Conservation (phyloP, 35 echinoderm and acorn worm genomes). For the Ophiothrix spiculata region DNA sequence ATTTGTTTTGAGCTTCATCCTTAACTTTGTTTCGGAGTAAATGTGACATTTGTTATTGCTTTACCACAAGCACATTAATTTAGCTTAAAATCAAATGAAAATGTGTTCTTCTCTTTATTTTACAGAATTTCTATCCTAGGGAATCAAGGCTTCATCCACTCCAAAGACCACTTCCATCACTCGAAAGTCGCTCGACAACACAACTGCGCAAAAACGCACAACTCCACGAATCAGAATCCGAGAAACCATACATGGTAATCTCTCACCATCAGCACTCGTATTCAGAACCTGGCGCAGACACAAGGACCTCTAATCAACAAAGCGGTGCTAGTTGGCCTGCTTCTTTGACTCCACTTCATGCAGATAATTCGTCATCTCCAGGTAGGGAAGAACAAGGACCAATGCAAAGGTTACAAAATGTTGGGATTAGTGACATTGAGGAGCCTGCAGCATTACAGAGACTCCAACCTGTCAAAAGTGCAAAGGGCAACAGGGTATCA, state of each 20-base stretch:
- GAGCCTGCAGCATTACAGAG: too few relatives aligned
- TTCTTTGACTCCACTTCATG: not conserved
- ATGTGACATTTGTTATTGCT: too few relatives aligned
- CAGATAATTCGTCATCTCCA: not conserved
- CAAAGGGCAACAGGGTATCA: not conserved
- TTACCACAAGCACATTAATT: too few relatives aligned
- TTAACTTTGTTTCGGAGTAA: too few relatives aligned
- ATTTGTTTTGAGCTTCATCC: too few relatives aligned
- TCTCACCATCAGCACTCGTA: not conserved
- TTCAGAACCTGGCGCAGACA: not conserved
- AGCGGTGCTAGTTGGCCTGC: not conserved
- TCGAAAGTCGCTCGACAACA: not conserved
- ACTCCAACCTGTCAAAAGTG: not conserved
- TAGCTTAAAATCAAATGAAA: too few relatives aligned
- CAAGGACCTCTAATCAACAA: not conserved
- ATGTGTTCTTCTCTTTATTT: too few relatives aligned
- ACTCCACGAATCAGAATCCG: not conserved
- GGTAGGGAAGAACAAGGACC: not conserved
- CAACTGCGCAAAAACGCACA: not conserved
- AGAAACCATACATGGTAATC: not conserved
- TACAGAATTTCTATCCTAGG: conserved; percentile 11
- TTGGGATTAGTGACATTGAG: too few relatives aligned
- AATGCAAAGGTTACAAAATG: not conserved
- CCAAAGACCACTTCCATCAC: conserved; percentile 43
- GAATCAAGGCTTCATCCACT: conserved; percentile 38